phyloP scores from a whole-genome alignment of 2,888 invertebrate species.

The Acrobasis suavella region DNA sequence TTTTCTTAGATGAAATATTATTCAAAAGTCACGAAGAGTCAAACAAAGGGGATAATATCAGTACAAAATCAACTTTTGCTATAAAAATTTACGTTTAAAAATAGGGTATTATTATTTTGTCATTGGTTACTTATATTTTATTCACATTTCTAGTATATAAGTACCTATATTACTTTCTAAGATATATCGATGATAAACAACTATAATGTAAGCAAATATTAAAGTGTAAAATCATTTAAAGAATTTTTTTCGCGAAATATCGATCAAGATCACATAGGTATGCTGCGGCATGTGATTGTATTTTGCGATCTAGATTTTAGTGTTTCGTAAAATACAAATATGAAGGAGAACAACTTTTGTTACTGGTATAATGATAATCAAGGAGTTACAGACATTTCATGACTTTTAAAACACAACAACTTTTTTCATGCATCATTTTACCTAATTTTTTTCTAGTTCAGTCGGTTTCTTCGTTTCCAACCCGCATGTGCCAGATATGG shows the following conservation, averaged over 20 bases:
- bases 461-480: constrained; percentile 35
- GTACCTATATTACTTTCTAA: too few species aligned
- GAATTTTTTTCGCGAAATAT: too few species aligned
- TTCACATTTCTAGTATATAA: neutral
- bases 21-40: constrained; percentile 18
- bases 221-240: too few species aligned
- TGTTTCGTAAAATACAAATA: too few species aligned
- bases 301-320: too few species aligned
- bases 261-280: too few species aligned
- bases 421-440: neutral
- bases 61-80: neutral
- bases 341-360: too few species aligned
- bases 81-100: neutral
- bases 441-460: constrained; percentile 5
- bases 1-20: constrained; percentile 37
- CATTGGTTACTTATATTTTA: neutral
- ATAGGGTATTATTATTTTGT: neutral
- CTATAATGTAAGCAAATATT: neutral
- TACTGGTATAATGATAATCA: too few species aligned
- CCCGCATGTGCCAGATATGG: constrained; percentile 56
- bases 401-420: neutral
- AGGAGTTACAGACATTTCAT: too few species aligned
- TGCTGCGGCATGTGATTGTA: too few species aligned
- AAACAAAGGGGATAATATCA: neutral
- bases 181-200: neutral